Evolutionary conservation across 2,797 vertebrate genomes (phyloP).

Genomic region (Gymnothorax javanicus): DNA sequence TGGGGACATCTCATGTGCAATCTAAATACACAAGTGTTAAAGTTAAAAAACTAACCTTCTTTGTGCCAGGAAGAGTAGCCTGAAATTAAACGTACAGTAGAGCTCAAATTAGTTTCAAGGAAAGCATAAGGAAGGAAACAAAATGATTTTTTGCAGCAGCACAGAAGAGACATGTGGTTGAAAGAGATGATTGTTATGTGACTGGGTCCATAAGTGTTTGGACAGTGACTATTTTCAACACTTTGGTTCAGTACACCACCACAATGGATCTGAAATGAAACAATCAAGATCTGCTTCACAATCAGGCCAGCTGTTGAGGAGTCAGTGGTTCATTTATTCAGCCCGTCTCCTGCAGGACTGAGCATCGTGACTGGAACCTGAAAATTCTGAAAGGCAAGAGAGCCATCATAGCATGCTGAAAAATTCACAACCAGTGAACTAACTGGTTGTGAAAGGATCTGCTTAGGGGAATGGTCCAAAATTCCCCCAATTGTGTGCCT

Average conservation of each 20-base stretch:
- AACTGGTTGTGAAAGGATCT: neutral
- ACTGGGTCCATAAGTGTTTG: too few relatives aligned
- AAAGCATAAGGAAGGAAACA: slow-evolving; percentile 25
- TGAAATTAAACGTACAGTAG: slow-evolving; percentile 28
- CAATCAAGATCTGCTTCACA: too few relatives aligned
- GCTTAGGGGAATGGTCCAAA: too few relatives aligned
- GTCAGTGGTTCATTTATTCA: slow-evolving; percentile 49
- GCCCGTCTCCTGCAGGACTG: slow-evolving; percentile 37
- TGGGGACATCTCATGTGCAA: neutral
- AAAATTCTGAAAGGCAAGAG: slow-evolving; percentile 13
- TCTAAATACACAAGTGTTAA: slow-evolving; percentile 19
- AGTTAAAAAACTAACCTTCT: slow-evolving; percentile 21
- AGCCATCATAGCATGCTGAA: neutral
- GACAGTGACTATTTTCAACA: too few relatives aligned
- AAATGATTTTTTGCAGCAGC: neutral
- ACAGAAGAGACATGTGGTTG: neutral
- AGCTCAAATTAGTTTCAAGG: slow-evolving; percentile 27
- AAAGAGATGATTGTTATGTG: too few relatives aligned
- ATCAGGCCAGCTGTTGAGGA: slow-evolving; percentile 42
- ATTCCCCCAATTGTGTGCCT: too few relatives aligned
- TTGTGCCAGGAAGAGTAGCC: slow-evolving; percentile 30
- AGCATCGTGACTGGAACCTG: neutral
- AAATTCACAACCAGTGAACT: neutral
- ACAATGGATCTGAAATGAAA: too few relatives aligned
- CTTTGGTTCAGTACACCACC: too few relatives aligned